These are phyloP conservation scores for Sicus ferrugineus DNA, from an alignment of 2,888 invertebrate genomes.

Conservation along the genomic window DNA sequence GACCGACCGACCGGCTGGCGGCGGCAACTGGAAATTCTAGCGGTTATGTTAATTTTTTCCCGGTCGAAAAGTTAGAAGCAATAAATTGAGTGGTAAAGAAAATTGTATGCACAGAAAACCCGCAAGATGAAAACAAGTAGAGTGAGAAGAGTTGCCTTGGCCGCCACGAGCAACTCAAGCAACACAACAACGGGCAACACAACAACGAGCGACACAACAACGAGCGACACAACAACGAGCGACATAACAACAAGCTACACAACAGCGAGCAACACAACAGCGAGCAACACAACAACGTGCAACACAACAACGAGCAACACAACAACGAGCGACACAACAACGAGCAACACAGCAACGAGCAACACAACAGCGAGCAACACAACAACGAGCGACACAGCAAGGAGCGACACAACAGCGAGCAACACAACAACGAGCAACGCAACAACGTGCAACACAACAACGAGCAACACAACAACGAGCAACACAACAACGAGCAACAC, in stretches of 20 bases:
- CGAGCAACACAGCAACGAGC: not conserved
- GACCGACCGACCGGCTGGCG: not conserved
- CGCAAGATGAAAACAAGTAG: not conserved
- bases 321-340: not conserved
- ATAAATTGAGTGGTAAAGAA: not conserved
- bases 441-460: no score
- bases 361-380: not conserved
- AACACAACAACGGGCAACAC: no score
- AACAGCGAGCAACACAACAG: no score
- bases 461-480: no score
- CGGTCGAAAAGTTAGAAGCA: not conserved
- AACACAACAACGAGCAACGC: no score
- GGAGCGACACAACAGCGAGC: not conserved
- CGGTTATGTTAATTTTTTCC: constrained; percentile 21
- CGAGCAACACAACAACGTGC: no score
- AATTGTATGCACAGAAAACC: no score
- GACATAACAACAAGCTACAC: no score
- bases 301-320: no score
- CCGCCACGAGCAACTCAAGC: not conserved
- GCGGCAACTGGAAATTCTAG: constrained; percentile 16
- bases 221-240: no score
- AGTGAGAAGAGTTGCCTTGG: not conserved
- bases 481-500: no score
- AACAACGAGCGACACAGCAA: not conserved
- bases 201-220: no score